phyloP scores from a whole-genome alignment of 2,113 vertebrate genomes.

The human (Homo sapiens) region GRCh38 chr18:11769001-11769500 shows the following conservation, averaged over 20 bases:
- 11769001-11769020: too few relatives aligned
- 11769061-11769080: too few relatives aligned
- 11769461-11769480: not conserved
- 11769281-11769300: not conserved
- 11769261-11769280: not conserved
- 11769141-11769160: too few relatives aligned
- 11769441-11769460: not conserved
- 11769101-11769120: too few relatives aligned
- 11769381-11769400: not conserved
- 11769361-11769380: not conserved
- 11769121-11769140: too few relatives aligned
- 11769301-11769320: not conserved
- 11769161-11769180: too few relatives aligned
- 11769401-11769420: not conserved
- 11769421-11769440: not conserved
- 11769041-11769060: too few relatives aligned
- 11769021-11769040: too few relatives aligned
- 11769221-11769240: not conserved
- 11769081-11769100: too few relatives aligned
- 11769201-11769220: too few relatives aligned
- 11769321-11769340: not conserved
- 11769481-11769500: not conserved
- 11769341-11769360: fast-evolving
- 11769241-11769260: not conserved
- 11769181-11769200: too few relatives aligned